Evolutionary conservation across 2,113 vertebrate genomes (phyloP).

Genomic region (Etheostoma cragini): DNA sequence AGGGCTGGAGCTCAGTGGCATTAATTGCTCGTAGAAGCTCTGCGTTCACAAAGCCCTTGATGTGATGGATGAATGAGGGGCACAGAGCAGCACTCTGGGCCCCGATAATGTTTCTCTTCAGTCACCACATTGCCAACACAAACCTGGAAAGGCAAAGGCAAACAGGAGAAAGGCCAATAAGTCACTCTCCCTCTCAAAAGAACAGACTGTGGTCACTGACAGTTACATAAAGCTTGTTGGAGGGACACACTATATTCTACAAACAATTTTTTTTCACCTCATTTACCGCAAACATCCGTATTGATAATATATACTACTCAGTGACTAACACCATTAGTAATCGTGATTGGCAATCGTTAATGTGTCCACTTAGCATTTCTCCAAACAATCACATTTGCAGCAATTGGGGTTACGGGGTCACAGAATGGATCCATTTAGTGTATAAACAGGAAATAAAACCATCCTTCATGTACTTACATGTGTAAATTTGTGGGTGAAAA

Average conservation of each 20-base stretch:
- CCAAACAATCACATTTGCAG: slow-evolving; percentile 33
- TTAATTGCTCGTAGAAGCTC: slow-evolving; percentile 67
- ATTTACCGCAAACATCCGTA: slow-evolving; percentile 17
- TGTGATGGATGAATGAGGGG: slow-evolving; percentile 80
- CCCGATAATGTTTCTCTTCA: slow-evolving; percentile 79
- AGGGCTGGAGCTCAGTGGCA: slow-evolving; percentile 43
- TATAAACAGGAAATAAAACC: slow-evolving; percentile 63
- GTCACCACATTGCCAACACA: slow-evolving; percentile 74
- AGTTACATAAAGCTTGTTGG: slow-evolving; percentile 48
- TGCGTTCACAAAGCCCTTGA: slow-evolving; percentile 67
- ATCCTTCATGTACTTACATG: slow-evolving; percentile 27
- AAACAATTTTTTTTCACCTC: slow-evolving; percentile 17
- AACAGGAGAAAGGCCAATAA: slow-evolving; percentile 73
- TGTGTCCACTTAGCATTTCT: slow-evolving; percentile 19
- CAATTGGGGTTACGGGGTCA: slow-evolving; percentile 13
- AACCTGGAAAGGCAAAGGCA: slow-evolving; percentile 77
- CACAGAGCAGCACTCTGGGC: slow-evolving; percentile 63
- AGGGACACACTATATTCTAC: slow-evolving; percentile 14
- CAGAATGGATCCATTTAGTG: slow-evolving; percentile 43
- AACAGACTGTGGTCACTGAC: slow-evolving; percentile 46
- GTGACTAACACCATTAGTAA: slow-evolving; percentile 25
- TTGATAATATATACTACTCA: slow-evolving; percentile 26
- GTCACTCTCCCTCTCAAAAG: slow-evolving; percentile 63
- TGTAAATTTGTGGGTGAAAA: slow-evolving; percentile 40
- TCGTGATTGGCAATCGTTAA: slow-evolving; percentile 27